Percentiles rank a stretch among this genome's conserved stretches.
Evolutionary conservation across 2,888 invertebrate genomes (phyloP).

Genomic region (Dolomedes plantarius): DNA sequence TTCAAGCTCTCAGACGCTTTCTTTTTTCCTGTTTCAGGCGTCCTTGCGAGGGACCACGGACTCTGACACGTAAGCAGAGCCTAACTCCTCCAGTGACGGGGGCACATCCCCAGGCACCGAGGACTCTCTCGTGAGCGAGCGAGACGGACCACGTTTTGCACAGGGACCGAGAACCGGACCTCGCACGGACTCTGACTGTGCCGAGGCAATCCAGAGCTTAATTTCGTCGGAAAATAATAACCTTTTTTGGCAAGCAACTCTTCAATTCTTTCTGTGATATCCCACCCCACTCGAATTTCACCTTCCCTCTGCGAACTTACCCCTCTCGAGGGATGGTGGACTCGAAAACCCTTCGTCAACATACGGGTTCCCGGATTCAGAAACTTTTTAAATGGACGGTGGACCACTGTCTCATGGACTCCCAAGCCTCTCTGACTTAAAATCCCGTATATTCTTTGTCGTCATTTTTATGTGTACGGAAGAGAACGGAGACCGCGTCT

Average conservation of each 20-base stretch:
- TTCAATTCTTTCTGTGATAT: slow-evolving; percentile 70
- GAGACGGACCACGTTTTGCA: background rate
- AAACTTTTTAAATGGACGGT: background rate
- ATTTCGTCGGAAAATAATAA: slow-evolving; percentile 41
- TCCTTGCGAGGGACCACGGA: slow-evolving; percentile 23
- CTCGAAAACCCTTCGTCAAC: slow-evolving; percentile 11
- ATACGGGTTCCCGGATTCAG: slow-evolving; percentile 29
- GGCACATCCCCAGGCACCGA: background rate
- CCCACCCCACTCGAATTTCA: slow-evolving; percentile 32
- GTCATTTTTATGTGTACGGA: slow-evolving; percentile 34
- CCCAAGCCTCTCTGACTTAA: background rate
- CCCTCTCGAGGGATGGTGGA: background rate
- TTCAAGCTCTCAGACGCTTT: too few species aligned
- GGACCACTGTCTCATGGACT: background rate
- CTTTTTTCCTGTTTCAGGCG: slow-evolving; percentile 27
- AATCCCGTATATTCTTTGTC: slow-evolving; percentile 31
- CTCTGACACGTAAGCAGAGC: slow-evolving; percentile 34
- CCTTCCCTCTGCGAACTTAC: background rate
- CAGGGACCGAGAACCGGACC: background rate
- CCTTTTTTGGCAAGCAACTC: slow-evolving; percentile 55
- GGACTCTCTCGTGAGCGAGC: background rate
- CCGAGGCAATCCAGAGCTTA: slow-evolving; percentile 68
- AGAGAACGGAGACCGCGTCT: slow-evolving; percentile 50
- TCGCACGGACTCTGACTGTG: slow-evolving; percentile 19
- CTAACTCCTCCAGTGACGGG: background rate